These are phyloP conservation scores for Diadumene lineata DNA, from an alignment of 92 coral and sea anemone species.

Conservation along the genomic window DNA sequence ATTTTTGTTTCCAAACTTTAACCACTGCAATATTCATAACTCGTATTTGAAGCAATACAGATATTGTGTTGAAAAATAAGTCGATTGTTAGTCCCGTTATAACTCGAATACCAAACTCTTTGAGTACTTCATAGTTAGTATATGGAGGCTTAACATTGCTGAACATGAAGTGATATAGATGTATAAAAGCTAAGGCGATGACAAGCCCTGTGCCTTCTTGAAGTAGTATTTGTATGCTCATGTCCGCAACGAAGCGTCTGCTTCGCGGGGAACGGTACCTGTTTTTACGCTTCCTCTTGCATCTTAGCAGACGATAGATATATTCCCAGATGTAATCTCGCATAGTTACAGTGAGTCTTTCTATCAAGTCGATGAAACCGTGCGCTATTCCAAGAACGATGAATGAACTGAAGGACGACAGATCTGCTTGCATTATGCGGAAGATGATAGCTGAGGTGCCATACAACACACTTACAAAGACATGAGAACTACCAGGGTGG, in stretches of 20 bases:
- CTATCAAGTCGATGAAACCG: slow-evolving; percentile 48
- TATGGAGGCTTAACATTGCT: slow-evolving; percentile 29
- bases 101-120: slow-evolving; percentile 39
- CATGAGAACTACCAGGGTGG: slow-evolving; percentile 55
- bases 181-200: slow-evolving; percentile 51
- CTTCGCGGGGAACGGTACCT: slow-evolving; percentile 61
- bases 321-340: slow-evolving; percentile 62
- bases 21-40: slow-evolving; percentile 5
- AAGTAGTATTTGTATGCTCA: slow-evolving; percentile 61
- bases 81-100: slow-evolving; percentile 53
- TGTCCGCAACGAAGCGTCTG: slow-evolving; percentile 71
- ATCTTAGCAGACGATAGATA: slow-evolving; percentile 25
- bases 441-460: slow-evolving; percentile 42
- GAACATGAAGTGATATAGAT: slow-evolving; percentile 55
- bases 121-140: slow-evolving; percentile 15
- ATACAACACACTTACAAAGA: slow-evolving; percentile 33
- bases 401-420: slow-evolving; percentile 43
- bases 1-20: slow-evolving; percentile 7
- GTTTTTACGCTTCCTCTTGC: slow-evolving; percentile 2
- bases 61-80: slow-evolving; percentile 3
- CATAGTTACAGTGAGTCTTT: slow-evolving; percentile 55
- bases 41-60: slow-evolving; percentile 8
- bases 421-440: slow-evolving; percentile 80
- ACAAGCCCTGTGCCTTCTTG: slow-evolving; percentile 58
- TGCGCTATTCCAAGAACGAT: slow-evolving; percentile 56